These are phyloP conservation scores for Trichopria drosophilae DNA, from an alignment of 2,888 invertebrate genomes.

Conservation along the genomic window DNA sequence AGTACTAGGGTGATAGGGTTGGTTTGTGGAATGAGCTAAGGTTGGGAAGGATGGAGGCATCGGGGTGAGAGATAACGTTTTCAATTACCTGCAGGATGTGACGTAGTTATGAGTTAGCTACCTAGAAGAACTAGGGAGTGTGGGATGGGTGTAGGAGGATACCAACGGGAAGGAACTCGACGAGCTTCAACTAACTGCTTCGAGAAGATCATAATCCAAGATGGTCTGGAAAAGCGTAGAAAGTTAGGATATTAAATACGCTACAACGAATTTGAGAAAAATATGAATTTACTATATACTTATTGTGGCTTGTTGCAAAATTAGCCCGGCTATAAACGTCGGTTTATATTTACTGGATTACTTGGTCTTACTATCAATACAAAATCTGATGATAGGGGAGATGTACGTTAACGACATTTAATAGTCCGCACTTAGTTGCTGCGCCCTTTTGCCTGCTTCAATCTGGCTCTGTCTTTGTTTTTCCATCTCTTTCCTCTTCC, in stretches of 20 bases:
- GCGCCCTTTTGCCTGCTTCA: slow-evolving; percentile 10
- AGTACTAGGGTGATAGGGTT: slow-evolving; percentile 35
- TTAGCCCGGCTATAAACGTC: too few relatives aligned
- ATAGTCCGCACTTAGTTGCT: slow-evolving; percentile 37
- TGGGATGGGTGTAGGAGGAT: slow-evolving; percentile 21
- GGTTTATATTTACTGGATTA: too few relatives aligned
- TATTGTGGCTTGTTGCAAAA: too few relatives aligned
- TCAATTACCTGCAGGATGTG: slow-evolving; percentile 59
- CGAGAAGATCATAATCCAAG: slow-evolving; percentile 51
- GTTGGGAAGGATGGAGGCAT: slow-evolving; percentile 49
- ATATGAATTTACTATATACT: too few relatives aligned
- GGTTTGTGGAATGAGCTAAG: slow-evolving; percentile 27
- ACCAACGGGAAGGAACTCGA: neutral
- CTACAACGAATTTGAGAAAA: slow-evolving; percentile 18
- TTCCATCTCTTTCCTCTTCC: neutral
- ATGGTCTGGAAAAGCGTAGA: slow-evolving; percentile 40
- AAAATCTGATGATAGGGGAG: too few relatives aligned
- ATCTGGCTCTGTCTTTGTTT: slow-evolving; percentile 14
- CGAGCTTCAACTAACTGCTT: slow-evolving; percentile 37
- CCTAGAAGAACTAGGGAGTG: slow-evolving; percentile 38
- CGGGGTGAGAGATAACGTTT: slow-evolving; percentile 57
- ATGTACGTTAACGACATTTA: slow-evolving; percentile 38
- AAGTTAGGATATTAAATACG: too few relatives aligned
- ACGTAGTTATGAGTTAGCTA: slow-evolving; percentile 58
- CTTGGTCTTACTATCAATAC: too few relatives aligned